phyloP scores from a whole-genome alignment of 2,888 invertebrate species.

The Dryocosmus kuriphilus region DNA sequence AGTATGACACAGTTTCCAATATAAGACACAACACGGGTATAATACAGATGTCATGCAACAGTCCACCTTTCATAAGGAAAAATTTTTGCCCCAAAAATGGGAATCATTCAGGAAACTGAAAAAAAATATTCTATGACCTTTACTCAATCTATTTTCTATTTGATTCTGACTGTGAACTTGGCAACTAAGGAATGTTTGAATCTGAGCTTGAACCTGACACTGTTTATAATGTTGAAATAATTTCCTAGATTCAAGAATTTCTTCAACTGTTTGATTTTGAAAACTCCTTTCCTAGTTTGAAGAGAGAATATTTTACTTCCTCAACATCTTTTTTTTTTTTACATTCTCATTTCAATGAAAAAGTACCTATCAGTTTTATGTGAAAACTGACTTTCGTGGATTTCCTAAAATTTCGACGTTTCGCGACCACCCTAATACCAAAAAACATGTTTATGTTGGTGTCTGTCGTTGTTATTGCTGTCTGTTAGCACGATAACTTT shows the following conservation, averaged over 20 bases:
- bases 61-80: neutral
- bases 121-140: neutral
- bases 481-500: too few relatives aligned
- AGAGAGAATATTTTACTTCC: neutral
- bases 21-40: conserved; percentile 61
- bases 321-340: neutral
- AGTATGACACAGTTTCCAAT: conserved; percentile 65
- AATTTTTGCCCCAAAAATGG: neutral
- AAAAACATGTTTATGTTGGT: too few relatives aligned
- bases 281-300: neutral
- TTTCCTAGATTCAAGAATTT: neutral
- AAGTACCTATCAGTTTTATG: too few relatives aligned
- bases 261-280: neutral
- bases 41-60: conserved; percentile 42
- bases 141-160: neutral
- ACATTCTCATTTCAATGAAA: too few relatives aligned
- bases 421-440: too few relatives aligned
- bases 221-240: neutral
- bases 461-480: too few relatives aligned
- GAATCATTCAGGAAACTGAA: neutral
- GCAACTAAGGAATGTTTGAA: neutral
- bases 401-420: too few relatives aligned
- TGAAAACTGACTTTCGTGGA: too few relatives aligned
- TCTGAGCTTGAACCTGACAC: neutral
- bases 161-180: neutral